Evolutionary conservation across 2,888 invertebrate species (phyloP), one percentile per base, ranked within the genome.

Genomic region (Caenorhabditis sinica): DNA sequence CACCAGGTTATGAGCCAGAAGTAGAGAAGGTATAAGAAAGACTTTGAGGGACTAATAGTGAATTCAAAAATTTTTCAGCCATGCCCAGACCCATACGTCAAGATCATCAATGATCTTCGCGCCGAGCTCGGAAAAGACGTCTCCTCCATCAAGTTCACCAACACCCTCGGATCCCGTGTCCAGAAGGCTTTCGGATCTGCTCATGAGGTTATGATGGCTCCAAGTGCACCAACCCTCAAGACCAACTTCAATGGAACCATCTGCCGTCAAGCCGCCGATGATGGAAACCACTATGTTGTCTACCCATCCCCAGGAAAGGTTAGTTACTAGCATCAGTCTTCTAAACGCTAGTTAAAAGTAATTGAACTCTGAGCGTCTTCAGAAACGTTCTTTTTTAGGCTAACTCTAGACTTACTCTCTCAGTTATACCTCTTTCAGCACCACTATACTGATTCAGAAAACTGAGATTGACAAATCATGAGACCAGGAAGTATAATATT

Each of bases 1-100:
- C 79, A 71, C 83, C 83, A 75, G 83, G 83, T 20, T 71, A 74
- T 20, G 74, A 79, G 51, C 83, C 83, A 74, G 83, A 83, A 71
- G 23, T 51, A 61, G 56, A 61, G 45, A 71, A 75, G 82, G 69
- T 75, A 72, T n/a, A 11, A 40, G 40, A 40, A n/a, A 13, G 11
- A 20, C 11, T 40, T 13, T 23, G 8, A 11, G 13, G 13, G 20
- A n/a, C 11, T 13, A 40, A 23, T 23, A 1, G 6, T 30, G 9
- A 58, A 40, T 25, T 0, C 20, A 8, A 71, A 13, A 28, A 33
- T 43, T 15, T 75, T 76, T 66, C 49, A 83, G 83, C 66, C 49
- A n/a, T 83, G 83, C 69, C 74, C 74, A 40, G 79, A 75, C 25
- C 5, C 33, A 15, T 80, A 80, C 60, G 69, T 53, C 23, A 79